A percentile compares a stretch with the other conserved stretches of the same genome.
These are phyloP conservation scores for Hypsopygia costalis DNA, from an alignment of 2,888 invertebrate species.

Conservation along the genomic window DNA sequence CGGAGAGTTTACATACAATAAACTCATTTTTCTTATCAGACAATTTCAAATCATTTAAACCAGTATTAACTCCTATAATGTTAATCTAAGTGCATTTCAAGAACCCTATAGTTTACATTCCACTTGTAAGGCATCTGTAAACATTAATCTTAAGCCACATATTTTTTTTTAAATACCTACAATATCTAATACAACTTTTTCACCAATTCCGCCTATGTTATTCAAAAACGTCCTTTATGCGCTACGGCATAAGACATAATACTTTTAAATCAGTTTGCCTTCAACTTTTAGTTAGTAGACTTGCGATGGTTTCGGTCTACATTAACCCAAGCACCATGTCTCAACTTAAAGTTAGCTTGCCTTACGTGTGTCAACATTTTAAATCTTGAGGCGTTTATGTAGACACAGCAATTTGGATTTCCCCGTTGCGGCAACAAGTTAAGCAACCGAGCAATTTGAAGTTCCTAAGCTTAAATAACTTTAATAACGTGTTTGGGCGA, in stretches of 20 bases:
- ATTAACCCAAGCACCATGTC: conserved; percentile 41
- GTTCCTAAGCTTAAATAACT: no score
- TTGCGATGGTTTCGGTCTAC: conserved; percentile 22
- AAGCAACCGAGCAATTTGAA: no score
- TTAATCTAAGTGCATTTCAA: not conserved
- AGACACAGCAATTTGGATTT: no score
- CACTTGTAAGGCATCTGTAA: conserved; percentile 1
- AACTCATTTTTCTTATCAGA: no score
- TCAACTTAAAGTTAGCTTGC: conserved; percentile 21
- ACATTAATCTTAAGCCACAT: not conserved
- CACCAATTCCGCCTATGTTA: conserved; percentile 16
- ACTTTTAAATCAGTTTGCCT: conserved; percentile 34
- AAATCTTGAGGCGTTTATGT: not conserved
- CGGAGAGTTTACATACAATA: no score
- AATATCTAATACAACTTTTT: conserved; percentile 11
- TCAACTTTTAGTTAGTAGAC: conserved; percentile 21
- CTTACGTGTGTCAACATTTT: conserved; percentile 12
- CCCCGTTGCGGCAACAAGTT: no score
- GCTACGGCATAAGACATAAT: conserved; percentile 24
- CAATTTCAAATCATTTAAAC: no score
- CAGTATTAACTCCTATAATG: no score
- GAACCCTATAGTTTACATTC: conserved; percentile 1
- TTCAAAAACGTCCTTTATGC: conserved; percentile 26
- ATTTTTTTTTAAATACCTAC: not conserved
- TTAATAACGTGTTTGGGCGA: no score